Evolutionary conservation across 2,797 vertebrate genomes (phyloP).

Genomic region (Cichlasoma orientale): DNA sequence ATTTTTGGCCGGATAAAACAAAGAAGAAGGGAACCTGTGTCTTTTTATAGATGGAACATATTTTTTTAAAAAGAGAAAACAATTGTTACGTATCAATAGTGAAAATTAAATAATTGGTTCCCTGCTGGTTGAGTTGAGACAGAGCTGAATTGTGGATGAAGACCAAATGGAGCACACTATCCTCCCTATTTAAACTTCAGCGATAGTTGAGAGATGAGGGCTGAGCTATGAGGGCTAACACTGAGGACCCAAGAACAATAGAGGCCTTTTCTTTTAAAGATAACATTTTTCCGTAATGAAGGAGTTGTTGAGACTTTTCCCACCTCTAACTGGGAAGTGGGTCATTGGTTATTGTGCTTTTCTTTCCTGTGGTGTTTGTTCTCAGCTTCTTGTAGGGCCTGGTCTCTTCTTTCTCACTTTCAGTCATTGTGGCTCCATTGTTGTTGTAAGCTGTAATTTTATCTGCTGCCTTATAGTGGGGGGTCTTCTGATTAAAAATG

Average conservation of each 20-base stretch:
- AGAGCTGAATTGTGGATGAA: background rate
- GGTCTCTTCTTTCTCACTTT: slow-evolving; percentile 53
- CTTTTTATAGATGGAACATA: background rate
- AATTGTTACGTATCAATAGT: background rate
- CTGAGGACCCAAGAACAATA: slow-evolving; percentile 46
- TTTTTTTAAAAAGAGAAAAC: background rate
- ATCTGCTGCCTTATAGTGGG: background rate
- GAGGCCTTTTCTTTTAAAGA: slow-evolving; percentile 9
- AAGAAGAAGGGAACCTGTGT: background rate
- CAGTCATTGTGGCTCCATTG: slow-evolving; percentile 19
- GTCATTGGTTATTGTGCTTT: slow-evolving; percentile 52
- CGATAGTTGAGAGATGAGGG: slow-evolving; percentile 7
- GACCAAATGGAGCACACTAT: background rate
- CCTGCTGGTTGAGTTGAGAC: background rate
- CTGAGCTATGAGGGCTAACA: slow-evolving; percentile 2
- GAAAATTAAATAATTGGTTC: background rate
- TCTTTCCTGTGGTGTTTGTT: slow-evolving; percentile 26
- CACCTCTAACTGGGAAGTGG: slow-evolving; percentile 63
- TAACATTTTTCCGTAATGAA: slow-evolving; percentile 34
- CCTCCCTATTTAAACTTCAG: slow-evolving; percentile 2
- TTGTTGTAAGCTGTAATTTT: slow-evolving; percentile 7
- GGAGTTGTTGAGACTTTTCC: slow-evolving; percentile 41
- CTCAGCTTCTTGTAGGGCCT: slow-evolving; percentile 39
- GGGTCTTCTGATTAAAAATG: background rate
- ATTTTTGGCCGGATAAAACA: background rate